Evolutionary conservation across 30 jellyfish, hydroid and myxozoan genomes (phyloP), one percentile per base, ranked within the genome.

Genomic region (Cassiopea andromeda): DNA sequence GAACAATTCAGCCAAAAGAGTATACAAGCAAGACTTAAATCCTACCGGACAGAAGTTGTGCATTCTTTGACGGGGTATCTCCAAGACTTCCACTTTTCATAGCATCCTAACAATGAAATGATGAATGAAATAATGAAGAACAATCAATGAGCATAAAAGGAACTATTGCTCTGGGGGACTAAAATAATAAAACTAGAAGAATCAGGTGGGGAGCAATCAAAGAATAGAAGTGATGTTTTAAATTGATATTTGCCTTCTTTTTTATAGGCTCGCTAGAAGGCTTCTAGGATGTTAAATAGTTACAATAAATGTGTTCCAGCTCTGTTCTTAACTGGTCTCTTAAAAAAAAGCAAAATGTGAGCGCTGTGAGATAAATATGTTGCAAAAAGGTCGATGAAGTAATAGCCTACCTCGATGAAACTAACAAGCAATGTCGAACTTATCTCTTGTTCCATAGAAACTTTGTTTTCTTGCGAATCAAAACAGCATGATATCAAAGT

Each of bases 401-500:
- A 3, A 17, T 19, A 19, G 5, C 97, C 38, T 49, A 96, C 99
- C 98, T 96, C 96, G 77, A 89, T 69, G 72, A 79, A 96, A 48
- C 77, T 15, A 18, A 94, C 93, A 5, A 96, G 96, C 46, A 96
- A 77, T 0, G 90, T 77, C n/a, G 92, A 93, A 71, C 93, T 90
- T 61, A 96, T 93, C 59, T 96, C 99, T 79, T 78, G 94, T 48
- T 94, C 94, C 58, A 96, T 73, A 46, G 88, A 77, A 14, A 60
- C 60, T 71, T 85, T 87, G 91, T 96, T 96, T 67, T 88, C 98
- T n/a, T 64, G 78, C 38, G 92, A 87, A 44, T 89, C 93, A 81
- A 38, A 84, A 54, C 98, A 96, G 46, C 89, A 84, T 14, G 97
- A 75, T 38, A 96, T 89, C 77, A 96, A 90, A 17, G 98, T 96